Evolutionary conservation across 2,113 vertebrate genomes (phyloP), one percentile per base, ranked within the genome.

Genomic region (Cyprinodon brontotheroides): DNA sequence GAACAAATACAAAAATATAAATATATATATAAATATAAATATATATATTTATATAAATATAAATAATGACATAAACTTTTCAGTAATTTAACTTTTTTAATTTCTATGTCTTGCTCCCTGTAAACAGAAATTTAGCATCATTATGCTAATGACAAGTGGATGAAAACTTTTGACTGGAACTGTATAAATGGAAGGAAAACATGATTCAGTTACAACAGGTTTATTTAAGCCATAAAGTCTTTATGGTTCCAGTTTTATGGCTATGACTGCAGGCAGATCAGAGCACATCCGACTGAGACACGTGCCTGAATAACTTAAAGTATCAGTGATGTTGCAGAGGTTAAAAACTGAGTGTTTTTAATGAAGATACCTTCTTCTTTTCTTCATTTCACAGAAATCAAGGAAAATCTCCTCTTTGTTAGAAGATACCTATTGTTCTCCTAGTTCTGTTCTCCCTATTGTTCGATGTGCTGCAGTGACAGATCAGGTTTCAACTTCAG

Each of bases 401-500:
- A n/a, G 50, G 50, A 57, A 37, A 61, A 36, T 38, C 61, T 37
- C 41, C 39, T 66, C 38, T 77, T 81, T 71, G 70, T 84, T 53
- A 65, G 15, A n/a, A 47, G 13, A 45, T 66, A 43, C 37, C 72
- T 53, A 61, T 75, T 86, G 64, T 84, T 15, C 57, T 43, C 37
- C 29, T 2, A 72, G 45, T 70, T 17, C 65, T 15, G 63, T 75
- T 75, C 17, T 69, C 71, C 61, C 15, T 59, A n/a, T 64, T 81
- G 77, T 78, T 29, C 68, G 71, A 76, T 72, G 43, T 65, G 71
- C 78, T 65, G 65, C 62, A 72, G 71, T 76, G 59, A 62, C 62
- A 77, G 48, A 74, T 81, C 76, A 69, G 70, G 79, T 77, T 66
- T 73, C 63, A 89, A 68, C 76, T 61, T 47, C 20, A 71, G 8